A percentile compares a stretch with the other conserved stretches of the same genome.
Evolutionary conservation across 2,888 invertebrate genomes (phyloP).

Genomic region (Orthosia gothica): DNA sequence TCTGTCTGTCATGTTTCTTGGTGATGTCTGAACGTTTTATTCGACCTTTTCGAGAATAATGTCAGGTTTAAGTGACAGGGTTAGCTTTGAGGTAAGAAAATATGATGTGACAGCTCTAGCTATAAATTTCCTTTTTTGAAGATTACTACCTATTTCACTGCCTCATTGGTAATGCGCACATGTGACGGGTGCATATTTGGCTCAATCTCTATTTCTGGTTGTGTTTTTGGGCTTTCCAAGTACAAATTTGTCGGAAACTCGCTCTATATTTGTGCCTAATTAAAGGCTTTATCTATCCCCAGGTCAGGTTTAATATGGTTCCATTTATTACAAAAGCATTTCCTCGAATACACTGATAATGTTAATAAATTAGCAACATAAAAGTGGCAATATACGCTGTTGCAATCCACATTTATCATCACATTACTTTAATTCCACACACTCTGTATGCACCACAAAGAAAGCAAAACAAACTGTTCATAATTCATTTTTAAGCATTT

Average conservation of each 20-base stretch:
- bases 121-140: conserved; percentile 9
- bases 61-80: conserved; percentile 44
- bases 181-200: no score
- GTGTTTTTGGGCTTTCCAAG: no score
- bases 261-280: not conserved
- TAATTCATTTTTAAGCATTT: conserved; percentile 62
- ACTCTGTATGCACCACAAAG: conserved; percentile 28
- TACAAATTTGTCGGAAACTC: no score
- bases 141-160: not conserved
- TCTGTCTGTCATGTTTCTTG: conserved; percentile 47
- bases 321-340: not conserved
- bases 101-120: conserved; percentile 4
- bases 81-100: conserved; percentile 30
- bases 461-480: conserved; percentile 46
- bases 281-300: not conserved
- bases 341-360: not conserved
- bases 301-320: not conserved
- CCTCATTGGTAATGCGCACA: not conserved
- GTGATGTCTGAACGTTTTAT: conserved; percentile 35
- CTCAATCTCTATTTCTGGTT: no score
- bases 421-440: conserved; percentile 22
- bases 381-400: not conserved
- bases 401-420: not conserved
- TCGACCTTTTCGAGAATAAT: conserved; percentile 43
- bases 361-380: not conserved